Conservation (phyloP, 92 coral and sea anemone genomes). For the Pocillopora grandis region DNA sequence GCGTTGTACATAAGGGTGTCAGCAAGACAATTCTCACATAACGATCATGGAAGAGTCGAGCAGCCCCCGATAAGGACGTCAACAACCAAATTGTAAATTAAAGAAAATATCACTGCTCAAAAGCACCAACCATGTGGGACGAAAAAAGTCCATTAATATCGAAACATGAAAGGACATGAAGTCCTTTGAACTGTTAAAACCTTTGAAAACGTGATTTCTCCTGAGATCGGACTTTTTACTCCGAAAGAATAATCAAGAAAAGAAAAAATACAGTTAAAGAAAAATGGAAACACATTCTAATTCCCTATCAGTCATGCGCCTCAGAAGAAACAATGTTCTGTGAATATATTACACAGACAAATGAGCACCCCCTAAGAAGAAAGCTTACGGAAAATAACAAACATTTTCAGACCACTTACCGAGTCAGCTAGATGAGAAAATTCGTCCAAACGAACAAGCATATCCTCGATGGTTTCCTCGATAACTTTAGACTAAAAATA, state of each 20-base stretch:
- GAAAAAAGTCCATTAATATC: not conserved
- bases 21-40: conserved; percentile 95
- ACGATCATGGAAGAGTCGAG: conserved; percentile 93
- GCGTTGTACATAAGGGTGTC: conserved; percentile 87
- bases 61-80: conserved; percentile 99
- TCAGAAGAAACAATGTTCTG: not conserved
- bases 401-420: conserved; percentile 43
- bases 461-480: conserved; percentile 85
- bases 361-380: too few species aligned
- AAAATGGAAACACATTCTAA: not conserved
- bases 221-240: not conserved
- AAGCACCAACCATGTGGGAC: conserved; percentile 50
- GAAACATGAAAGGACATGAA: not conserved
- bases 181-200: not conserved
- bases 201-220: not conserved
- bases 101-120: not conserved
- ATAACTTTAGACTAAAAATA: conserved; percentile 45
- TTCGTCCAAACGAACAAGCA: conserved; percentile 94
- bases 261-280: not conserved
- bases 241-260: too few species aligned
- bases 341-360: conserved; percentile 13
- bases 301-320: conserved; percentile 29
- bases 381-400: too few species aligned
- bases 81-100: rapidly evolving
- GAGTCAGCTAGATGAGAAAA: conserved; percentile 97